Evolutionary conservation across 2,888 invertebrate genomes (phyloP).

Genomic region (Trissoscelio sp.): DNA sequence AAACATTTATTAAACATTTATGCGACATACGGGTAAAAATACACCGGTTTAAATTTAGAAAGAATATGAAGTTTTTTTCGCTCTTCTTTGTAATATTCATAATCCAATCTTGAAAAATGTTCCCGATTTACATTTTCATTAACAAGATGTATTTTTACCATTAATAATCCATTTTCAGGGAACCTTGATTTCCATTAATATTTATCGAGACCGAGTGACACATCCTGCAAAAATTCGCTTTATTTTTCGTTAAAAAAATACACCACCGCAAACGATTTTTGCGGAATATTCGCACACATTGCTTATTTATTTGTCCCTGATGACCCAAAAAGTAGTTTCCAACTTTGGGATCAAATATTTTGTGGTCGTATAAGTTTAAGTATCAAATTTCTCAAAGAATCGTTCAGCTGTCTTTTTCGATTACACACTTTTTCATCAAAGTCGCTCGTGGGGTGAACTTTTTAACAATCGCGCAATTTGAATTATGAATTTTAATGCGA

Average conservation of each 20-base stretch:
- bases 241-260: background rate
- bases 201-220: too few species aligned
- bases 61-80: too few species aligned
- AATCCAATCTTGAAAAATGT: too few species aligned
- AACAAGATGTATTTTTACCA: too few species aligned
- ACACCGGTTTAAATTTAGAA: too few species aligned
- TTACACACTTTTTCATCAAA: background rate
- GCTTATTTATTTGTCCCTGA: slow-evolving; percentile 7
- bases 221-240: background rate
- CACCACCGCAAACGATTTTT: background rate
- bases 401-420: too few species aligned
- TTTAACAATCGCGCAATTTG: background rate
- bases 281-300: background rate
- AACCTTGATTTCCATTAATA: too few species aligned
- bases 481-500: slow-evolving; percentile 19
- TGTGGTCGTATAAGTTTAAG: background rate
- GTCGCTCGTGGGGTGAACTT: background rate
- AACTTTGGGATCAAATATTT: background rate
- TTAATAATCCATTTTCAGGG: too few species aligned
- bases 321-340: background rate
- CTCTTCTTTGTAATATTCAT: too few species aligned
- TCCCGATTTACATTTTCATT: too few species aligned
- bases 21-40: too few species aligned
- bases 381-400: background rate
- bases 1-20: too few species aligned